These are phyloP conservation scores for Cheirogaleus major DNA, from an alignment of 2,797 vertebrate genomes.

Conservation along the genomic window DNA sequence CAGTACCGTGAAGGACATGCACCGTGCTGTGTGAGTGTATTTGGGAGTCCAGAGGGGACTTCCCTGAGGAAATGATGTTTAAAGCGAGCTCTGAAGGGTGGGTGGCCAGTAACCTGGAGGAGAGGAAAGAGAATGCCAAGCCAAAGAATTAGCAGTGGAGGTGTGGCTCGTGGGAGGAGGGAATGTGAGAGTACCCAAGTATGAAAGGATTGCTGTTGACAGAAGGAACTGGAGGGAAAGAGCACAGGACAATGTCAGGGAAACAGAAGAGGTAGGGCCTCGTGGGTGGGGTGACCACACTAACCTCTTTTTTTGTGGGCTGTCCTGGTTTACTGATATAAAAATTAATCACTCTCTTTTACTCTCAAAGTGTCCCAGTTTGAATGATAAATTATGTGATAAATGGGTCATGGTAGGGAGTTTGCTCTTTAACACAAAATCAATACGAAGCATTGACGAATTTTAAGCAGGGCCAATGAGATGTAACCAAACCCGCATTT, in stretches of 20 bases:
- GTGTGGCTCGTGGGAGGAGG: background rate
- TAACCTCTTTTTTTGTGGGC: background rate
- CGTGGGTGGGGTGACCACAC: background rate
- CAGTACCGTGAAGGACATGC: background rate
- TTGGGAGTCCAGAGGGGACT: background rate
- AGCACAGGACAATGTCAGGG: background rate
- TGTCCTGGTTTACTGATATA: conserved; percentile 37
- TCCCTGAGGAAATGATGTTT: background rate
- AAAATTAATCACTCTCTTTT: conserved; percentile 23
- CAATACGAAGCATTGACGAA: background rate
- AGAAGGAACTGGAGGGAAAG: background rate
- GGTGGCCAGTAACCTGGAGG: background rate
- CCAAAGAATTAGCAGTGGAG: background rate
- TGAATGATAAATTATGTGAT: conserved; percentile 40
- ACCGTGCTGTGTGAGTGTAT: background rate
- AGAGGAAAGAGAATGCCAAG: background rate
- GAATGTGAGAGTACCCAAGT: background rate
- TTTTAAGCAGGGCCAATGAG: background rate
- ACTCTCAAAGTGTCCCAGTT: conserved; percentile 33
- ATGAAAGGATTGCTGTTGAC: background rate
- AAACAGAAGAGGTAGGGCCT: background rate
- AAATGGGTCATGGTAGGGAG: conserved; percentile 33
- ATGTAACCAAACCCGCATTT: background rate
- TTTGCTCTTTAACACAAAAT: background rate
- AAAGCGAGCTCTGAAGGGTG: background rate